These are phyloP conservation scores for Gallinago paraguaiae DNA, from an alignment of 2,113 vertebrate genomes.

Conservation along the genomic window DNA sequence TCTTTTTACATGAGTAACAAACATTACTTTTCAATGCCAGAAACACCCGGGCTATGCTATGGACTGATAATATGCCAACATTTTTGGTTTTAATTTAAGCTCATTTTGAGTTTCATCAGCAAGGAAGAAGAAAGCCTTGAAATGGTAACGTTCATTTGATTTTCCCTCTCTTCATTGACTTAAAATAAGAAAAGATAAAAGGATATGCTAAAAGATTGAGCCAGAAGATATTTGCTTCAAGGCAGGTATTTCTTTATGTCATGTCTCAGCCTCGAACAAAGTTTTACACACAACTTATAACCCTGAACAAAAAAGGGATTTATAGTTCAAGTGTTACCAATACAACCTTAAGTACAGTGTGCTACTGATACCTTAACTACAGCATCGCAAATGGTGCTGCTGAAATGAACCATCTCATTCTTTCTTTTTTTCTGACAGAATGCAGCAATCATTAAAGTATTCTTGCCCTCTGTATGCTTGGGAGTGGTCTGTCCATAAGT, in stretches of 20 bases:
- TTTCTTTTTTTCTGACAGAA: conserved; percentile 6
- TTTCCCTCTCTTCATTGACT: neutral
- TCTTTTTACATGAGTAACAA: neutral
- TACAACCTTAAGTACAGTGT: neutral
- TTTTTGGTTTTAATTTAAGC: conserved; percentile 20
- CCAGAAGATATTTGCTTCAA: conserved; percentile 27
- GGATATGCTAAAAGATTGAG: neutral
- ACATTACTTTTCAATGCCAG: neutral
- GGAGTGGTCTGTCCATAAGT: conserved; percentile 64
- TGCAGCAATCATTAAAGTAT: conserved; percentile 51
- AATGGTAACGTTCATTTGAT: neutral
- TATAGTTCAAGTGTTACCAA: conserved; percentile 12
- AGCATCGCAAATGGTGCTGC: neutral
- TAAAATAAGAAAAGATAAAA: conserved; percentile 12
- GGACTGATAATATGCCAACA: neutral
- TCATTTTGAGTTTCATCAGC: neutral
- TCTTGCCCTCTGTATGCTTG: conserved; percentile 64
- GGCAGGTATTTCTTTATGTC: conserved; percentile 26
- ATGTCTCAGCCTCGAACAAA: conserved; percentile 31
- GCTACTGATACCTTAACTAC: neutral
- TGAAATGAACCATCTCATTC: conserved; percentile 14
- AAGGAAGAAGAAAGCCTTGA: neutral
- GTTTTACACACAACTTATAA: conserved; percentile 11
- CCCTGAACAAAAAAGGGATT: neutral
- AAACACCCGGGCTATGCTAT: neutral